Percentiles rank a stretch among this genome's conserved stretches.
Evolutionary conservation across 2,888 invertebrate species (phyloP).

Genomic region (Teleiodes luculella): DNA sequence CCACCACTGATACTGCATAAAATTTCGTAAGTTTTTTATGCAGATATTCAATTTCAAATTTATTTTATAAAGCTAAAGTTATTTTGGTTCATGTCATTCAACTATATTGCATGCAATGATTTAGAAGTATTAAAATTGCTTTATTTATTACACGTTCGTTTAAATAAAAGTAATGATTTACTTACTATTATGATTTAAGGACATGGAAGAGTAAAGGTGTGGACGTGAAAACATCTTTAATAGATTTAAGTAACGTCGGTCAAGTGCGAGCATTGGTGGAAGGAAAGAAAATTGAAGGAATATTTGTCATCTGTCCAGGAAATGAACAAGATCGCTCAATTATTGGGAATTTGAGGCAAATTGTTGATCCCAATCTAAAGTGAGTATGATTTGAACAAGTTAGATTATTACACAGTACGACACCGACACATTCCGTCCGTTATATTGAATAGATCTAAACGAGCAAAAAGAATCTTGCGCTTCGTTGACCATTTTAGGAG

Average conservation of each 20-base stretch:
- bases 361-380: background rate
- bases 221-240: background rate
- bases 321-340: background rate
- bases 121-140: no score
- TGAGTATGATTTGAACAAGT: background rate
- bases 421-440: no score
- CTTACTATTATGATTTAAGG: background rate
- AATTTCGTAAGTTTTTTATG: slow-evolving; percentile 29
- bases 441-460: no score
- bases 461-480: no score
- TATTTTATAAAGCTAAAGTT: background rate
- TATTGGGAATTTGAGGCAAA: background rate
- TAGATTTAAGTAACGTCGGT: background rate
- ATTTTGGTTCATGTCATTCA: no score
- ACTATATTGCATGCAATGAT: no score
- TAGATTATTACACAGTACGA: no score
- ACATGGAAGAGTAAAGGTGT: background rate
- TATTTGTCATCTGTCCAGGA: background rate
- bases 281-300: background rate
- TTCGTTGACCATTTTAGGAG: no score
- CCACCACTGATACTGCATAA: slow-evolving; percentile 28
- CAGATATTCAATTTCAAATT: background rate
- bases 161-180: no score
- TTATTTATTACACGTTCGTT: no score
- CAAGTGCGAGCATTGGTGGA: background rate